Base-by-base conservation (phyloP, 2,888 invertebrate genomes). In the Aphidoletes aphidimyza region DNA sequence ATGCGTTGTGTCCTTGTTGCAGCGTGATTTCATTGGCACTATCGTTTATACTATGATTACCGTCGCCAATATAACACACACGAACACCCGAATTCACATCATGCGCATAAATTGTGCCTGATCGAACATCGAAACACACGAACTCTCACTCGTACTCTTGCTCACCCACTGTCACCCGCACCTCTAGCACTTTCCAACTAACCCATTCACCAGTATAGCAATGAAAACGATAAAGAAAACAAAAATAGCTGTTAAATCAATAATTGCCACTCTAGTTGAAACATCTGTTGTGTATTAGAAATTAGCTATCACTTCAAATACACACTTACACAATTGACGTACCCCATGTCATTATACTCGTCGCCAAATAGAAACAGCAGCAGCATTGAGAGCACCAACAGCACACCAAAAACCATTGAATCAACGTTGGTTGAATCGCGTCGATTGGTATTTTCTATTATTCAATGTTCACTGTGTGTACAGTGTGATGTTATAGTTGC, bases 191-290 rank as follows among this genome's bases (percentile, higher is more conserved):
- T 69, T 14, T 69, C 30, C 30, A 26, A 8, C 6, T 30, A 3
- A 9, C 69, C 5, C 17, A 30, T 9, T 17, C 1, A 14, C 11
- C 34, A 69, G 3, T 19, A 17, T 34, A 69, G 1, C 1, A 11
- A n/a, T 47, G 47, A 5, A 39, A 8, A 54, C n/a, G 1, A 30
- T 84, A 34, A 84, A 84, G 54, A 84, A 84, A 69, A 84, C 42
- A 84, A 84, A 84, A 84, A 78, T 84, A 84, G 69, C 84, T 84
- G 84, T 84, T 84, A 84, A 84, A 84, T 84, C 84, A 84, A 84
- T 84, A 84, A 84, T 84, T 84, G 84, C 78, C 84, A 84, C 78
- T 78, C 42, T 78, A 84, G 42, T 78, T 84, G 84, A 84, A 84
- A 84, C 84, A 84, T 84, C 84, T 84, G 84, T 84, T 84, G 45